Conservation (phyloP, 2,797 vertebrate species). For the Nyctalus aviator region DNA sequence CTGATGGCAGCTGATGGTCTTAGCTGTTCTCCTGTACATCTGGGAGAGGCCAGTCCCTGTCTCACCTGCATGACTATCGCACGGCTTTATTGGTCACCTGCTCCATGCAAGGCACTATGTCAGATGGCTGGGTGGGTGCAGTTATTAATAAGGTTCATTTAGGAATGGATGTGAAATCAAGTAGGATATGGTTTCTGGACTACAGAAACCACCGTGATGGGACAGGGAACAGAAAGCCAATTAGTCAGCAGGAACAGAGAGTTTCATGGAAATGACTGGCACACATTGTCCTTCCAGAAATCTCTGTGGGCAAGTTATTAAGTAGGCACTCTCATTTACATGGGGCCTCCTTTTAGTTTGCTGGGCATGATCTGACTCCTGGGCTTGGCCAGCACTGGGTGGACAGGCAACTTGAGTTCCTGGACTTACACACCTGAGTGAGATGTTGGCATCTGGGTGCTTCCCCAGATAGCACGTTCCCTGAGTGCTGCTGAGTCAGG, state of each 20-base stretch:
- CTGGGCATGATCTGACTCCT: not conserved
- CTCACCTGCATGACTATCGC: rapidly evolving
- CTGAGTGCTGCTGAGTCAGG: too few species aligned
- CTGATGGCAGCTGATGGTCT: not conserved
- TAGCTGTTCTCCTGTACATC: not conserved
- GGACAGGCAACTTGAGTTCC: not conserved
- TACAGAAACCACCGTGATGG: not conserved
- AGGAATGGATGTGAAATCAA: not conserved
- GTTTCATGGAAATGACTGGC: not conserved
- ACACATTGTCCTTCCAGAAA: not conserved
- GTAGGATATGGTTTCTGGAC: not conserved
- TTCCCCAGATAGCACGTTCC: not conserved
- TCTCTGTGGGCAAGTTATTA: not conserved
- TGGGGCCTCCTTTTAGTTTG: not conserved
- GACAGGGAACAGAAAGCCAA: not conserved
- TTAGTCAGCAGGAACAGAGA: not conserved
- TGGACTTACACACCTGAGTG: not conserved
- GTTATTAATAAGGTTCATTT: not conserved
- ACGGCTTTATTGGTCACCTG: not conserved
- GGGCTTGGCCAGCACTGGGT: not conserved
- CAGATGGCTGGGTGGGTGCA: not conserved
- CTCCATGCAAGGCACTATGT: not conserved
- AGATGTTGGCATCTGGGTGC: not conserved
- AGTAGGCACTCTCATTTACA: not conserved
- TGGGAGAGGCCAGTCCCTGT: not conserved